Evolutionary conservation across 2,888 invertebrate species (phyloP), one percentile per base, ranked within the genome.

Genomic region (Halictus ligatus): DNA sequence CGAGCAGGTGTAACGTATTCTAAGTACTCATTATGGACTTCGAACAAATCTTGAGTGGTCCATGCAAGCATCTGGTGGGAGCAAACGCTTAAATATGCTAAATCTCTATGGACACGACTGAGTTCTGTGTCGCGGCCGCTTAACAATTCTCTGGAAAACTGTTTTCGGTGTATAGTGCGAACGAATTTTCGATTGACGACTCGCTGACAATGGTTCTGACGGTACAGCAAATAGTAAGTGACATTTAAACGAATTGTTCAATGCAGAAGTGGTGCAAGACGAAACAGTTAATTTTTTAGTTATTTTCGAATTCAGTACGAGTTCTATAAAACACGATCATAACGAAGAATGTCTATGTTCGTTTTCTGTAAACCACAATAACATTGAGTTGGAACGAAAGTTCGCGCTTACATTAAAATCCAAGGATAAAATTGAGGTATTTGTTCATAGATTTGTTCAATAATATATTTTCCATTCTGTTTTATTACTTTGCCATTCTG

Each of bases 11-110:
- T 78, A 40, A 80, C 73, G 77, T 72, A 74, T 75, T 71, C 40
- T 74, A 80, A 69, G 48, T 40, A 85, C 69, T 78, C 4, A 10
- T 80, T 67, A 78, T 78, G 83, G 75, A 80, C 80, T 83, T 83
- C 78, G 81, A 69, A 78, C 79, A 85, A 87, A 75, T 84, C 80
- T 88, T 84, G 76, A 76, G 50, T 74, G 87, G 78, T 80, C 75
- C 80, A 80, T 13, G 29, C 46, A 18, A 21, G 54, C 35, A 76
- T 73, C 71, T 82, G 87, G 88, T 85, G 84, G 88, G 87, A 76
- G 84, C n/a, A 15, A 48, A 13, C 48, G 71, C 75, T 80, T 86
- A 87, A 87, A 83, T 86, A 83, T 58, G 75, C 48, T 73, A 81
- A 69, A 84, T 74, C 81, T 69, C 43, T 84, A 73, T 84, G 73